Conservation (phyloP, 2,888 invertebrate species). For the Zeuzera pyrina region DNA sequence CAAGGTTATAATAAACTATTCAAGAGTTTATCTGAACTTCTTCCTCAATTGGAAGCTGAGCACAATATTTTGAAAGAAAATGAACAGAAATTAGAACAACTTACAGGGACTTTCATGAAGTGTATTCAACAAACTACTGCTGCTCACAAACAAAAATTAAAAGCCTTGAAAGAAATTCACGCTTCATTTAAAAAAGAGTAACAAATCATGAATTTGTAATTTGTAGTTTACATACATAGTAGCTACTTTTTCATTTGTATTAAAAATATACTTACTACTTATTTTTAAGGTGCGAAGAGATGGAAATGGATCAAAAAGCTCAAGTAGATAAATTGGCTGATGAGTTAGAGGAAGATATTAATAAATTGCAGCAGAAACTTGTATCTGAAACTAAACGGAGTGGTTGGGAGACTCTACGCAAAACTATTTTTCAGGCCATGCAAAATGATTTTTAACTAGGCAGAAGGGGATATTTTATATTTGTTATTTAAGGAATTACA, state of each 20-base stretch:
- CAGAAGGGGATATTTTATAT: too few relatives aligned
- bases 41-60: constrained; percentile 42
- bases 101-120: constrained; percentile 41
- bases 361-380: constrained; percentile 45
- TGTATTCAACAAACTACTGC: constrained; percentile 46
- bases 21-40: constrained; percentile 36
- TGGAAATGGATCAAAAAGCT: constrained; percentile 37
- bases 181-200: constrained; percentile 45
- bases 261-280: too few relatives aligned
- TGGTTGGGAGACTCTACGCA: constrained; percentile 45
- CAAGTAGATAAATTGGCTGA: constrained; percentile 43
- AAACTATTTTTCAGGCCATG: constrained; percentile 51
- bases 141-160: constrained; percentile 46
- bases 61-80: constrained; percentile 47
- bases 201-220: constrained; percentile 12
- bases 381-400: constrained; percentile 47
- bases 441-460: constrained; percentile 51
- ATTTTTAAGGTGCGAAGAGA: constrained; percentile 46
- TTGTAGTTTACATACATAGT: constrained; percentile 4
- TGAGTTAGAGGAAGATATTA: constrained; percentile 47
- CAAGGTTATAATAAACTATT: constrained; percentile 35
- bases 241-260: too few relatives aligned
- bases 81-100: constrained; percentile 50
- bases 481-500: too few relatives aligned
- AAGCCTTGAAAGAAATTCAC: constrained; percentile 40